A percentile compares a stretch with the other conserved stretches of the same genome.
Conservation (phyloP, 1,140 invertebrate genomes). For the Rhopalosiphum maidis region DNA sequence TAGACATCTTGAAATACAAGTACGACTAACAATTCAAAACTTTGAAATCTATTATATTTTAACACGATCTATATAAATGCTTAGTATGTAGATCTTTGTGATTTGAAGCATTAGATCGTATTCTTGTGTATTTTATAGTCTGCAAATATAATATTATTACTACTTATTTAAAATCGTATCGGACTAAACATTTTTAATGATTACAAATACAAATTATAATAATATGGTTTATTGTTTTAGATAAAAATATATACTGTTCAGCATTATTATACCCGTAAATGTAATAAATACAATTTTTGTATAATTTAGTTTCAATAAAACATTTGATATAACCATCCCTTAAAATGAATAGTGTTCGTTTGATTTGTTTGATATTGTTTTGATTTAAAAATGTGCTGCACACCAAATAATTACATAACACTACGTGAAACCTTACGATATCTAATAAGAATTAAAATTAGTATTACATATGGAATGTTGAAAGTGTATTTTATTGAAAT, state of each 20-base stretch:
- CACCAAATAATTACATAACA: neutral
- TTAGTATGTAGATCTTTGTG: neutral
- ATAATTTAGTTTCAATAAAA: neutral
- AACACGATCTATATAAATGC: neutral
- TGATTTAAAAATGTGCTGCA: neutral
- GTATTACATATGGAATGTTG: neutral
- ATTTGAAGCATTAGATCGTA: neutral
- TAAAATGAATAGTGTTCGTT: neutral
- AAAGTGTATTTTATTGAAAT: conserved; percentile 14
- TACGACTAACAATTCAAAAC: neutral
- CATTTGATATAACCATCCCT: neutral
- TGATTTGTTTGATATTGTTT: neutral
- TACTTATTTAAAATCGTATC: neutral
- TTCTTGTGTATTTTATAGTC: neutral
- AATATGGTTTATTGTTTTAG: neutral
- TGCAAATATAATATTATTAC: neutral
- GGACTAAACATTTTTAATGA: neutral
- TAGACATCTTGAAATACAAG: neutral
- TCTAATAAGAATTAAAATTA: conserved; percentile 13
- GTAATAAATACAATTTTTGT: neutral
- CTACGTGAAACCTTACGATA: neutral
- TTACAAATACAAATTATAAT: neutral
- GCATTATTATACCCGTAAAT: neutral
- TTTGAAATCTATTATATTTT: neutral
- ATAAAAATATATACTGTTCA: neutral